Conservation (phyloP, 2,113 vertebrate genomes). For the Pardalotus punctatus region DNA sequence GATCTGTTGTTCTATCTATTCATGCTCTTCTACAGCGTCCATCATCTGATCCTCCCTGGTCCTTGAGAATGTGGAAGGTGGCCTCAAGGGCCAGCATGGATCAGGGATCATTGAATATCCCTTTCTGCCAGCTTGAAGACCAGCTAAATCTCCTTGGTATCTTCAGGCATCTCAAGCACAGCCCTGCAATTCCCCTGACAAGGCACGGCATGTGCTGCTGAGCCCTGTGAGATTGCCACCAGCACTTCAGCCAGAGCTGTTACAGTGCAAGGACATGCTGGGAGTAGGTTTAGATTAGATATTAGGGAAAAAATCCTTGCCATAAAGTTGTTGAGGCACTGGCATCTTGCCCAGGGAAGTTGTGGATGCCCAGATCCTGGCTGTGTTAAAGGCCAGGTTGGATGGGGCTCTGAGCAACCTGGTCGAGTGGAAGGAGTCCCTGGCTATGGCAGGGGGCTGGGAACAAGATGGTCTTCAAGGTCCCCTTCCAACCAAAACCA, state of each 20-base stretch:
- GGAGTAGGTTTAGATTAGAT: background rate
- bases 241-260: background rate
- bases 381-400: background rate
- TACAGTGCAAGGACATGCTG: fast-evolving
- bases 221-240: background rate
- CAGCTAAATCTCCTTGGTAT: background rate
- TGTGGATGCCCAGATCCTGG: background rate
- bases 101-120: background rate
- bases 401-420: background rate
- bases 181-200: background rate
- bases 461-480: background rate
- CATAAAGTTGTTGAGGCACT: background rate
- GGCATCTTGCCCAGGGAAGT: background rate
- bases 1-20: background rate
- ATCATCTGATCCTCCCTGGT: background rate
- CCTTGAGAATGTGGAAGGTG: background rate
- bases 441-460: fast-evolving
- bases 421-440: background rate
- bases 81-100: background rate
- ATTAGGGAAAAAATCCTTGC: background rate
- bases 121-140: background rate
- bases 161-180: background rate
- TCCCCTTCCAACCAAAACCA: background rate
- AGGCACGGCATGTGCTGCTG: background rate
- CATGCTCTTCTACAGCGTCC: background rate